A percentile compares a stretch with the other conserved stretches of the same genome.
These are phyloP conservation scores for Triplophysa tibetana DNA, from an alignment of 2,113 vertebrate genomes.

Conservation along the genomic window DNA sequence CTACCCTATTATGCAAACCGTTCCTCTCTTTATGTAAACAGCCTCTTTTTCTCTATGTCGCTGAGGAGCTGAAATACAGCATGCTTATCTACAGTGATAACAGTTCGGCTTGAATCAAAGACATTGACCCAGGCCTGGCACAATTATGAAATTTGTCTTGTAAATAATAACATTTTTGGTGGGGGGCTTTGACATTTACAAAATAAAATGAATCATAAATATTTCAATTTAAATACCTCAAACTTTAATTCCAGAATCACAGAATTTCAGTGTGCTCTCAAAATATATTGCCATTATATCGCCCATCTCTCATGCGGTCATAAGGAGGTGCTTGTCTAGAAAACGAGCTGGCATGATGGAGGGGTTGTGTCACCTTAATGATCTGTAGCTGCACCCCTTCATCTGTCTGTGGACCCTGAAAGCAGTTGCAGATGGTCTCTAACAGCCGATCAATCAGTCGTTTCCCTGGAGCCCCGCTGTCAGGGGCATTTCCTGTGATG, in stretches of 20 bases:
- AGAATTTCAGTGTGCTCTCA: too few relatives aligned
- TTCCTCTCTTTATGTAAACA: not conserved
- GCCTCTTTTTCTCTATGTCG: not conserved
- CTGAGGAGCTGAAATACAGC: not conserved
- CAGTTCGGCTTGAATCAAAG: not conserved
- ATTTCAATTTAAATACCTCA: not conserved
- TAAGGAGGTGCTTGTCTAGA: not conserved
- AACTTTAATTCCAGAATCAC: too few relatives aligned
- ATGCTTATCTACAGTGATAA: constrained; percentile 1
- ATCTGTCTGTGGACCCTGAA: constrained; percentile 95
- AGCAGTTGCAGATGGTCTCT: constrained; percentile 94
- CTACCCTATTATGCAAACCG: not conserved
- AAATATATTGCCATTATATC: too few relatives aligned
- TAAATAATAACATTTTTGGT: too few relatives aligned
- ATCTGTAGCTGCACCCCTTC: constrained; percentile 98
- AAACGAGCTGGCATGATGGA: not conserved
- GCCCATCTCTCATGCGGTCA: not conserved
- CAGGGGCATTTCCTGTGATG: constrained; percentile 94
- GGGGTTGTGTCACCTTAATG: constrained; percentile 83
- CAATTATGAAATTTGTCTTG: too few relatives aligned
- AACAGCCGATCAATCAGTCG: constrained; percentile 93
- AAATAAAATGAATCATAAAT: too few relatives aligned
- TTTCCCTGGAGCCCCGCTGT: constrained; percentile 86
- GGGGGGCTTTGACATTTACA: too few relatives aligned
- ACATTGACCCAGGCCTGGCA: not conserved